Evolutionary conservation across 2,113 vertebrate genomes (phyloP), one percentile per base, ranked within the genome.

Genomic region (Trichomycterus rosablanca): DNA sequence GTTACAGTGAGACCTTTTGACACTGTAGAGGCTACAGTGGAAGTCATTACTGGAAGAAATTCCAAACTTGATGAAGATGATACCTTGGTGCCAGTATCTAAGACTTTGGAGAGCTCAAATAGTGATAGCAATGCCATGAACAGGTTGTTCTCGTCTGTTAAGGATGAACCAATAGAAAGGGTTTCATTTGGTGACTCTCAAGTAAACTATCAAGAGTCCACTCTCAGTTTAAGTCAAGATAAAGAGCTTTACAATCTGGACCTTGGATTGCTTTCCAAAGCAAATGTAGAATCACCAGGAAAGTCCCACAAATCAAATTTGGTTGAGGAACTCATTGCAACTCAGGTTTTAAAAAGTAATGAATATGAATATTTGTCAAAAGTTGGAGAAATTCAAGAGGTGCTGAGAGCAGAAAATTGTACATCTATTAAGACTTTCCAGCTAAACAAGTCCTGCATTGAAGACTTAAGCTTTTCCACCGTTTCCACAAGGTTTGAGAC

Each of bases 41-140:
- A n/a, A n/a, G n/a, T n/a, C n/a, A n/a, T n/a, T n/a, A n/a, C n/a
- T n/a, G n/a, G 58, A 59, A 22, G 61, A 32, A 10, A 52, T 7
- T 30, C 18, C 58, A 8, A 50, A 59, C 53, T 28, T 54, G 39
- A 46, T 28, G 32, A 3, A 34, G 51, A 67, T 28, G 60, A 68
- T 46, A 43, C 22, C 42, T 60, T 72, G 32, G n/a, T 22, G 20
- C 28, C 56, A 40, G 46, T 52, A 1, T 70, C 24, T 20, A 7
- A 45, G 26, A 4, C 26, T 14, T 52, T 58, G 15, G 54, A 70
- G 23, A 68, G 72, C 57, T 66, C 59, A 4, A 73, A 74, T 43
- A 70, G 56, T 32, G 77, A 80, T 55, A 80, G 69, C 51, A 81
- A 74, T 45, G 71, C 68, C 22, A 85, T 85, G 44, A 81, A 84